Evolutionary conservation across 2,113 vertebrate genomes (phyloP).

Genomic region (Electrona antarctica): DNA sequence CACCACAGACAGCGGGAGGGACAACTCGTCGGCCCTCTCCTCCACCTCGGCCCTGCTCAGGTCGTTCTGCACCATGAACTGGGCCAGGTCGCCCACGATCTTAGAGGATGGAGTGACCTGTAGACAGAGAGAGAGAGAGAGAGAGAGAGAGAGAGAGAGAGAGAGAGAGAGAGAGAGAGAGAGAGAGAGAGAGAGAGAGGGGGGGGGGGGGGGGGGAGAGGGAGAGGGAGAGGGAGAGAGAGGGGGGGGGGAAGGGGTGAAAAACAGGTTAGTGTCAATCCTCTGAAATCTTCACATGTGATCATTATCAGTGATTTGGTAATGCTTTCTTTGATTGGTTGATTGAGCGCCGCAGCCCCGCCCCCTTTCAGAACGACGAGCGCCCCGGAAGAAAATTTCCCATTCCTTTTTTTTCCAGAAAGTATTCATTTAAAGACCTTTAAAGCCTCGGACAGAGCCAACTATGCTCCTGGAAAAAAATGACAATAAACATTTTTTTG

Average conservation of each 20-base stretch:
- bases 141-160: background rate
- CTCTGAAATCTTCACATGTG: background rate
- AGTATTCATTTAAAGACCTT: too few species aligned
- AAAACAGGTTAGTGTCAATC: background rate
- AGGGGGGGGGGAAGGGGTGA: background rate
- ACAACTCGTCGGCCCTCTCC: slow-evolving; percentile 89
- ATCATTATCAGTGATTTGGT: too few species aligned
- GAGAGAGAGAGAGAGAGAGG: background rate
- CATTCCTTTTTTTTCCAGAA: too few species aligned
- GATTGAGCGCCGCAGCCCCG: too few species aligned
- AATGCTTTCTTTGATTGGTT: too few species aligned
- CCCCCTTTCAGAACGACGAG: too few species aligned
- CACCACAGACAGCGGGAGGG: slow-evolving; percentile 91
- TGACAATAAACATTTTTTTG: too few species aligned
- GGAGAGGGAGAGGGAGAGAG: background rate
- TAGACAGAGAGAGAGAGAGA: background rate
- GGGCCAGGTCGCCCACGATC: slow-evolving; percentile 95
- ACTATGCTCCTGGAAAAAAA: too few species aligned
- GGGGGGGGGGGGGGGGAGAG: too few species aligned
- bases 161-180: too few species aligned
- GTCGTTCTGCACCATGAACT: slow-evolving; percentile 97
- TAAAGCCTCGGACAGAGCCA: too few species aligned
- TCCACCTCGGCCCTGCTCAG: slow-evolving; percentile 85
- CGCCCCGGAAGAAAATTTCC: too few species aligned
- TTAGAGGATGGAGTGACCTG: slow-evolving; percentile 95